Evolutionary conservation across 2,888 invertebrate species (phyloP), one percentile per base, ranked within the genome.

Genomic region (Diarsia dahlii): DNA sequence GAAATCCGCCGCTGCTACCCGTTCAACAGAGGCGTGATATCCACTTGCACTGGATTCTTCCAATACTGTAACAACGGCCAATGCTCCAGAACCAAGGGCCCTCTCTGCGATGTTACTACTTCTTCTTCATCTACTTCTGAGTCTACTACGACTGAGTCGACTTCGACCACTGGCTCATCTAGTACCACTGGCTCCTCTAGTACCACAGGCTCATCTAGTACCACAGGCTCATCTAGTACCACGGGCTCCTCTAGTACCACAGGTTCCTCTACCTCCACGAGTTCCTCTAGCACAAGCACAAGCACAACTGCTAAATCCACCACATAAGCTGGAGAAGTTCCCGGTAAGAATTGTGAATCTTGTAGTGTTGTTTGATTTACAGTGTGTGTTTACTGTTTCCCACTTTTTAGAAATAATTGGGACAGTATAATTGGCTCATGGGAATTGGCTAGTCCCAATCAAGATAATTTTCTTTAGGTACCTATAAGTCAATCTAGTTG

Each of bases 11-110:
- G 79, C 52, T 95, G 95, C 79, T 85, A 86, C 20, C 71, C 87
- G 2, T 89, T 80, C 78, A 92, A 92, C 84, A 75, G 88, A 0
- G 95, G 92, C 9, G 76, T 87, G 0, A 66, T 90, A 0, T 90
- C 85, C 39, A 86, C 75, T n/a, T 95, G 95, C 86, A 81, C 82
- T 10, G 91, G 91, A 5, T 4, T 89, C 6, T 83, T 88, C 39
- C 90, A 88, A 1, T 92, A 92, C 88, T 95, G 95, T 85, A 90
- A 88, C 76, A 89, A 88, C 69, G 95, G 96, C 0, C 75, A 85
- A 20, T 96, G 96, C 88, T 94, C 95, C 0, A 74, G 78, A 15
- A 72, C 50, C 69, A 91, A 84, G n/a, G 91, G 92, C 0, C 45
- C 91, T 3, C 82, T 88, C 18, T 95, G 95, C 87, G 72, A 65